These are phyloP conservation scores for Natrix natrix DNA, from an alignment of 2,797 vertebrate genomes.

Conservation along the genomic window DNA sequence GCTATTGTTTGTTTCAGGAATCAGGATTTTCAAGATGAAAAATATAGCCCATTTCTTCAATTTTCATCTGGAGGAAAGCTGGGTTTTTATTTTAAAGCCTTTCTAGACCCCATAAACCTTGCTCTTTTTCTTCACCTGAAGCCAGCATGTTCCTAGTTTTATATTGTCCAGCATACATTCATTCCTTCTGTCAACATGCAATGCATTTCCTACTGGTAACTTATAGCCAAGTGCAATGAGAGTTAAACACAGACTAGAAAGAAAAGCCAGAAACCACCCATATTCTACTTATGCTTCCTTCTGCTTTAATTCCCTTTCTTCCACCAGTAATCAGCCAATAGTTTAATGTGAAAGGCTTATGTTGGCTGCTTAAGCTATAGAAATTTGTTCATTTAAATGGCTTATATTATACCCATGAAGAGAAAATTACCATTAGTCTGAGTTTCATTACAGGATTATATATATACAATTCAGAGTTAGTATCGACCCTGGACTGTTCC, in stretches of 20 bases:
- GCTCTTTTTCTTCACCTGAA: neutral
- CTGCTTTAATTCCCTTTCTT: neutral
- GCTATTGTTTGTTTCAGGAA: neutral
- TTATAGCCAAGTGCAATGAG: neutral
- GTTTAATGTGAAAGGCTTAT: neutral
- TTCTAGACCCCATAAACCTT: neutral
- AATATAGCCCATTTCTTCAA: neutral
- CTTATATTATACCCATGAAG: neutral
- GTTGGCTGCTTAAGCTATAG: neutral
- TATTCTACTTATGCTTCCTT: neutral
- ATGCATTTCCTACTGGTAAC: neutral
- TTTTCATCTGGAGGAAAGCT: neutral
- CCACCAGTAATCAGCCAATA: neutral
- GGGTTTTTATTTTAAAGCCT: neutral
- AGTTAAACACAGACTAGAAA: neutral
- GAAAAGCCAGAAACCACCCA: neutral
- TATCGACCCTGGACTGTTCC: too few species aligned
- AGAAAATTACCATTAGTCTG: neutral
- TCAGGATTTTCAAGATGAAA: neutral
- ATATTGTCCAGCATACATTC: neutral
- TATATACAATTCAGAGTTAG: neutral
- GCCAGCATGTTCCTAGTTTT: neutral
- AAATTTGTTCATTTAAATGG: neutral
- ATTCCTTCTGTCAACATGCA: neutral
- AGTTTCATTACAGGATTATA: slow-evolving; percentile 7